Percentiles rank a stretch among this genome's conserved stretches.
These are phyloP conservation scores for Phrixothrix hirtus DNA, from an alignment of 2,888 invertebrate genomes.

Conservation along the genomic window DNA sequence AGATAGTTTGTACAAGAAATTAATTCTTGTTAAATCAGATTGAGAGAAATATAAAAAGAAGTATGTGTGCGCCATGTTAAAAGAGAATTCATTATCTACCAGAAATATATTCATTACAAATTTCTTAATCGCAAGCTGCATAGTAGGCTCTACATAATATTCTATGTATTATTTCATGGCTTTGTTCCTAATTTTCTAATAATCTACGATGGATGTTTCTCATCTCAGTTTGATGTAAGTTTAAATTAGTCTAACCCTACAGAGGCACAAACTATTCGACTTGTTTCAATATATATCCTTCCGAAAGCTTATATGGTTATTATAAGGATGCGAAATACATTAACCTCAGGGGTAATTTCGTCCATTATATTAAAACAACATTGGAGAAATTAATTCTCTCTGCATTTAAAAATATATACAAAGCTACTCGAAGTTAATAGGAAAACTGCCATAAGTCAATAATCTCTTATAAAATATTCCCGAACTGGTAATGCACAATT, in stretches of 20 bases:
- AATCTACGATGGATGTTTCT: neutral
- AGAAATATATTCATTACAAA: too few relatives aligned
- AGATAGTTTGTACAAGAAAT: too few relatives aligned
- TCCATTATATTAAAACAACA: constrained; percentile 13
- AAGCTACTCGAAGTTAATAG: too few relatives aligned
- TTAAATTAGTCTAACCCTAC: constrained; percentile 14
- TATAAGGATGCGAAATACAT: constrained; percentile 7
- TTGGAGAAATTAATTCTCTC: constrained; percentile 12
- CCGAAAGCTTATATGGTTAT: constrained; percentile 10
- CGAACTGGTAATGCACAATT: constrained; percentile 20
- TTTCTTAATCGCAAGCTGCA: too few relatives aligned
- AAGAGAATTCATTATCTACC: too few relatives aligned
- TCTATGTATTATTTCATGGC: neutral
- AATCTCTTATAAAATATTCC: constrained; percentile 6
- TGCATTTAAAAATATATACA: too few relatives aligned
- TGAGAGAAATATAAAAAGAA: too few relatives aligned
- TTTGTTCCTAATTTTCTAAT: neutral
- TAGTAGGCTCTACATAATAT: too few relatives aligned
- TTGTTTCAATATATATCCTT: constrained; percentile 6
- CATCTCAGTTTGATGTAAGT: constrained; percentile 7
- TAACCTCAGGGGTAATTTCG: constrained; percentile 15
- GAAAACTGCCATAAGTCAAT: too few relatives aligned
- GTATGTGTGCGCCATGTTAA: too few relatives aligned
- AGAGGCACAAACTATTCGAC: constrained; percentile 5
- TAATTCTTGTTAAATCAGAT: too few relatives aligned